Conservation (phyloP, 2,113 vertebrate species). For the Egretta garzetta region DNA sequence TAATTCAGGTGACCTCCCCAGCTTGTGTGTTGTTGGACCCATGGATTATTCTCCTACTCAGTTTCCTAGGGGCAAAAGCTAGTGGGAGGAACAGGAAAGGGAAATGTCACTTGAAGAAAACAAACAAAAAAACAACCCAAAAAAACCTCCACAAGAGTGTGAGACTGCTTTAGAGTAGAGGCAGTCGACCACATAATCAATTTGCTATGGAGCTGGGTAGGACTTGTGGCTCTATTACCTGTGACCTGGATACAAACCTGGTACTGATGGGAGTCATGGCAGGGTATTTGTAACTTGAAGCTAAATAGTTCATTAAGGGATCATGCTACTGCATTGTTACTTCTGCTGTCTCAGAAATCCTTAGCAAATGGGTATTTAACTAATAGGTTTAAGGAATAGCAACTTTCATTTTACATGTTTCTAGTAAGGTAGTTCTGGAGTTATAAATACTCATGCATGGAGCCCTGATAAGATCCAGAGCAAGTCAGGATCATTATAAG, state of each 20-base stretch:
- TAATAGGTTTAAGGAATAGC: neutral
- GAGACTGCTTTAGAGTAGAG: neutral
- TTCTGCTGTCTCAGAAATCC: neutral
- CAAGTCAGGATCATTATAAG: neutral
- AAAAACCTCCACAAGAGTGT: neutral
- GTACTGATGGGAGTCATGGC: neutral
- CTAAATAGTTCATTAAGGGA: neutral
- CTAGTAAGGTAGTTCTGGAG: neutral
- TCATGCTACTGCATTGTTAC: neutral
- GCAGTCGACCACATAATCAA: neutral
- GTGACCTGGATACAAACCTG: neutral
- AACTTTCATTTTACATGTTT: neutral
- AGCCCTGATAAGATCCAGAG: neutral
- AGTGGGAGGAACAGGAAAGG: neutral
- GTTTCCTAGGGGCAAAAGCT: neutral
- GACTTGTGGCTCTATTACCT: neutral
- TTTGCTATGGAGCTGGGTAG: neutral
- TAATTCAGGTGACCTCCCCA: neutral
- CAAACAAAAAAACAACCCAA: neutral
- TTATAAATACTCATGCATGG: fast-evolving
- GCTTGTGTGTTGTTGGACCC: neutral
- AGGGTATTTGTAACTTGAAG: neutral
- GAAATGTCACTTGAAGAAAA: neutral
- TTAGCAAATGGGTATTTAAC: neutral
- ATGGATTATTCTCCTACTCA: neutral